Conservation (phyloP, 2,797 vertebrate genomes). For the Lepus oiostolus region DNA sequence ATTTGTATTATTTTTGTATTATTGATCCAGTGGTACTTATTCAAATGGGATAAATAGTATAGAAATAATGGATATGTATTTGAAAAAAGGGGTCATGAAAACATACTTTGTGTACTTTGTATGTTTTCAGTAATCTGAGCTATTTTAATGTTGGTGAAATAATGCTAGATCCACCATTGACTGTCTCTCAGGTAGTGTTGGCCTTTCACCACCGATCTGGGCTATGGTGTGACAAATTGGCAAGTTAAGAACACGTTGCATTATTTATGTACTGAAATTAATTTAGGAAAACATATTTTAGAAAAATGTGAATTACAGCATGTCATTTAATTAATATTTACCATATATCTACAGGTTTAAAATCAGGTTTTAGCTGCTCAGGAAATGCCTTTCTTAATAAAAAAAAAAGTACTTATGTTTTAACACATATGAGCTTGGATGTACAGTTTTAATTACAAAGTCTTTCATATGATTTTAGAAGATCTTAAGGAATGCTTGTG, state of each 20-base stretch:
- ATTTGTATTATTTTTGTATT: slow-evolving; percentile 46
- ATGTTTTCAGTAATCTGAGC: background rate
- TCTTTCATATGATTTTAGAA: background rate
- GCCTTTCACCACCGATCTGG: background rate
- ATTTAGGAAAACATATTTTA: slow-evolving; percentile 14
- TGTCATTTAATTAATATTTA: slow-evolving; percentile 54
- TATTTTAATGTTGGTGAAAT: slow-evolving; percentile 13
- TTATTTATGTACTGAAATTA: slow-evolving; percentile 45
- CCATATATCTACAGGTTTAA: background rate
- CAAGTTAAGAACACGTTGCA: background rate
- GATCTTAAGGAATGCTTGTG: background rate
- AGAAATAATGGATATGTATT: background rate
- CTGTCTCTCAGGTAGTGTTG: background rate
- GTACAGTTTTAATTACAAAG: background rate
- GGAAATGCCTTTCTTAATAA: background rate
- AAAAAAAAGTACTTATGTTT: background rate
- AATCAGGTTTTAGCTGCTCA: background rate
- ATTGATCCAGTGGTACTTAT: background rate
- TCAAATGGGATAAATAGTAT: background rate
- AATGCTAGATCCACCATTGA: background rate
- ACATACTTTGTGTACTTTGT: background rate
- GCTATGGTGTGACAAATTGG: background rate
- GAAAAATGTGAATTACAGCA: background rate
- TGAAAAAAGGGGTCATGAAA: background rate
- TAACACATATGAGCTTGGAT: background rate